phyloP scores from a whole-genome alignment of 1,140 invertebrate species.

The Pollicipes pollicipes region DNA sequence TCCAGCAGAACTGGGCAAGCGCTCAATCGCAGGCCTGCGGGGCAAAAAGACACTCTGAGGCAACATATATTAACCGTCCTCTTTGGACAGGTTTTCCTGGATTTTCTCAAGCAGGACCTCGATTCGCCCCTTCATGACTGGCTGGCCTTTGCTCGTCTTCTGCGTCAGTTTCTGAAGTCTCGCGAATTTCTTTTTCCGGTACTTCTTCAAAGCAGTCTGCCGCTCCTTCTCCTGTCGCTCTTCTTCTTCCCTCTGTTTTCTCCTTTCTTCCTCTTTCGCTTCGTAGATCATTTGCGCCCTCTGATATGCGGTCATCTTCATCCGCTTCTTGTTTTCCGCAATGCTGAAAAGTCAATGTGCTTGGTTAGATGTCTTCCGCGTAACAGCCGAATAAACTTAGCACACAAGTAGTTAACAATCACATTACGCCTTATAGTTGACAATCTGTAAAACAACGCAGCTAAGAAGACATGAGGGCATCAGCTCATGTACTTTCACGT shows the following conservation, averaged over 20 bases:
- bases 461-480: not conserved
- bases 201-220: slow-evolving; percentile 40
- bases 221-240: slow-evolving; percentile 34
- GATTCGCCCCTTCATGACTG: slow-evolving; percentile 52
- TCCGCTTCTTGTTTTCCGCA: slow-evolving; percentile 1
- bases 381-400: slow-evolving; percentile 4
- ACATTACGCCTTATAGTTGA: too few relatives aligned
- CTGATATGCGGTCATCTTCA: slow-evolving; percentile 17
- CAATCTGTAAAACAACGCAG: not conserved
- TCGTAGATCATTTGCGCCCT: slow-evolving; percentile 37
- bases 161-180: slow-evolving; percentile 45
- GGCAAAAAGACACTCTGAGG: too few relatives aligned
- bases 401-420: slow-evolving; percentile 3
- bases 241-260: slow-evolving; percentile 31
- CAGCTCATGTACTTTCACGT: not conserved
- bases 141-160: slow-evolving; percentile 55
- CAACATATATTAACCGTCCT: not conserved
- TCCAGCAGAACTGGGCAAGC: too few relatives aligned
- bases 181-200: slow-evolving; percentile 43
- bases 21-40: too few relatives aligned
- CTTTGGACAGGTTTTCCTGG: not conserved
- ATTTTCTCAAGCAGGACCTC: slow-evolving; percentile 47
- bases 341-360: not conserved
- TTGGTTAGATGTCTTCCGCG: too few relatives aligned
- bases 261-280: slow-evolving; percentile 36